Conservation (phyloP, 2,888 invertebrate genomes). For the Epiblema foenella region DNA sequence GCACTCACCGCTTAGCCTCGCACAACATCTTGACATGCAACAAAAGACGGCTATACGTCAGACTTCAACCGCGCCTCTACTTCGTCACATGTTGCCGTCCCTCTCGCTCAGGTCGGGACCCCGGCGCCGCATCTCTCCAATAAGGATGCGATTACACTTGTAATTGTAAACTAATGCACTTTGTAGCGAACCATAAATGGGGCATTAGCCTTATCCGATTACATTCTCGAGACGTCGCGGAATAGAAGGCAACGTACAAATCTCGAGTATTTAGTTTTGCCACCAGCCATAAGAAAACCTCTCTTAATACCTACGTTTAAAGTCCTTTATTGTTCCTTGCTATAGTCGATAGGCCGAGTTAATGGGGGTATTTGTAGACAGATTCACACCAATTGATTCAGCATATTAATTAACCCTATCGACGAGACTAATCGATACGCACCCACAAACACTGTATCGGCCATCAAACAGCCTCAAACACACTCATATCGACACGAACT, state of each 20-base stretch:
- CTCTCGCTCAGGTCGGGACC: constrained; percentile 15
- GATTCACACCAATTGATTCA: constrained; percentile 24
- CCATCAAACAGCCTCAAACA: constrained; percentile 2
- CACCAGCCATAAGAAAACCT: neutral
- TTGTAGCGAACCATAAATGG: constrained; percentile 35
- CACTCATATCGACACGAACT: neutral
- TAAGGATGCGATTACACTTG: constrained; percentile 57
- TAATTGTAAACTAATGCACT: constrained; percentile 39
- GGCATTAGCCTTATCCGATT: constrained; percentile 42
- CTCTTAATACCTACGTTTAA: neutral
- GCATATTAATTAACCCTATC: constrained; percentile 33
- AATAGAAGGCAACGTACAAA: constrained; percentile 17
- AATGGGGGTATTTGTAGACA: constrained; percentile 30
- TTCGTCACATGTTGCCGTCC: neutral
- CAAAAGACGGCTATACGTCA: constrained; percentile 14
- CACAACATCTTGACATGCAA: constrained; percentile 28
- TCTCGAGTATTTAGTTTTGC: neutral
- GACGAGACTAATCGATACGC: constrained; percentile 26
- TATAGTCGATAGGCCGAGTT: constrained; percentile 11
- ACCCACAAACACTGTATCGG: constrained; percentile 22
- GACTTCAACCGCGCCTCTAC: neutral
- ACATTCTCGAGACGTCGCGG: constrained; percentile 24
- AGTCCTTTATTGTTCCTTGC: neutral
- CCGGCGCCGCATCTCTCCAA: constrained; percentile 54
- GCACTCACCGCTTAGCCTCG: constrained; percentile 9